Base-by-base conservation (phyloP, 2,113 vertebrate species). In the Erythrocercus mccallii region DNA sequence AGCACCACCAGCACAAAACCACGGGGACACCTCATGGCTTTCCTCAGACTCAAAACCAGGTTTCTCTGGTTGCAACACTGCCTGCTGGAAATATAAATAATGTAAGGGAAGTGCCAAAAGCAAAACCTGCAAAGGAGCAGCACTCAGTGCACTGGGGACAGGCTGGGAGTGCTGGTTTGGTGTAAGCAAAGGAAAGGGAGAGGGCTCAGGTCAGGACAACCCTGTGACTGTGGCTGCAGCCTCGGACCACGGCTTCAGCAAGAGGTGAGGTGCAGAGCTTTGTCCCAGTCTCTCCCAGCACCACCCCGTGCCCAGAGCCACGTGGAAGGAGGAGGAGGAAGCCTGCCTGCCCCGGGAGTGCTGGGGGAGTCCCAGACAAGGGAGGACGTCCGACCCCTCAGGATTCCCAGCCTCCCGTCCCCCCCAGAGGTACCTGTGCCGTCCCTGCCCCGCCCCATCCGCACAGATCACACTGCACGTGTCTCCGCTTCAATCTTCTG, bases 401-500 rank as follows among this genome's bases (percentile, higher is more conserved):
- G 88, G 35, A 11, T 10, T 72, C 37, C 73, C 92, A 78, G 66
- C 57, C 77, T 74, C 60, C 76, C 54, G 4, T 15, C 61, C 40
- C 35, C 9, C 58, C 1, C 4, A 2, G 73, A 15, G 10, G 3
- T 12, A 2, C 27, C 68, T 47, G 69, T 35, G 45, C 86, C 11
- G 0, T 45, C 74, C 94, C 95, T 93, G 79, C 88, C 81, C 92
- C 40, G 70, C 81, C 48, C 69, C 72, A 2, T 48, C 82, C 5
- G 4, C 61, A 15, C 28, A 5, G 14, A 9, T 98, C 98, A 99
- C 93, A 98, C 97, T 7, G 98, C 99, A 70, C 99, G 98, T 0
- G 99, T 99, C 97, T 99, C 99, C 0, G 99, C 99, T 82, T 99
- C 99, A 0, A 99, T 99, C 96, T 99, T 99, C 94, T 99, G 98